Conservation (phyloP, 2,113 vertebrate species). For the Forbesichthys agassizii region DNA sequence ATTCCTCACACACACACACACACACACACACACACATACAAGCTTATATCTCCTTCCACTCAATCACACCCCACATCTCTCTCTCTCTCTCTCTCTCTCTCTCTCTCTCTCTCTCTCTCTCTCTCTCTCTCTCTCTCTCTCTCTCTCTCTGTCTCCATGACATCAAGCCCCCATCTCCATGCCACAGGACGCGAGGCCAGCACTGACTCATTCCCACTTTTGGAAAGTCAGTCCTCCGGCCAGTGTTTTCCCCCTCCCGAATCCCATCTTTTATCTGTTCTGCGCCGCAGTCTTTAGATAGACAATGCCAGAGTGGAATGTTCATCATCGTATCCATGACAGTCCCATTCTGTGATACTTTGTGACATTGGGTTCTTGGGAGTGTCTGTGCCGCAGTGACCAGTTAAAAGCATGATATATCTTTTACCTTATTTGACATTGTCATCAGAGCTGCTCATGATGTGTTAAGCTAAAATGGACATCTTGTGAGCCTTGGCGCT, state of each 20-base stretch:
- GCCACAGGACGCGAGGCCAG: slow-evolving; percentile 34
- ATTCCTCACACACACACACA: background rate
- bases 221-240: slow-evolving; percentile 32
- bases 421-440: no score
- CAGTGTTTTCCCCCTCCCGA: slow-evolving; percentile 24
- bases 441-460: no score
- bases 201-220: slow-evolving; percentile 32
- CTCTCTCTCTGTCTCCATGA: slow-evolving; percentile 15
- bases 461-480: no score
- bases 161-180: slow-evolving; percentile 18
- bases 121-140: background rate
- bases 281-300: slow-evolving; percentile 30
- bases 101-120: background rate
- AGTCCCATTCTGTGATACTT: background rate
- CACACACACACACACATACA: background rate
- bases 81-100: background rate
- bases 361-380: no score
- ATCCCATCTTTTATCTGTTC: slow-evolving; percentile 33
- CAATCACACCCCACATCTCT: background rate
- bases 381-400: no score
- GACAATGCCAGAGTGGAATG: slow-evolving; percentile 17
- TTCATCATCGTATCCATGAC: slow-evolving; percentile 8
- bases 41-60: background rate
- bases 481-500: no score
- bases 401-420: no score